Evolutionary conservation across 1,140 invertebrate species (phyloP).

Genomic region (Neodiprion fabricii): DNA sequence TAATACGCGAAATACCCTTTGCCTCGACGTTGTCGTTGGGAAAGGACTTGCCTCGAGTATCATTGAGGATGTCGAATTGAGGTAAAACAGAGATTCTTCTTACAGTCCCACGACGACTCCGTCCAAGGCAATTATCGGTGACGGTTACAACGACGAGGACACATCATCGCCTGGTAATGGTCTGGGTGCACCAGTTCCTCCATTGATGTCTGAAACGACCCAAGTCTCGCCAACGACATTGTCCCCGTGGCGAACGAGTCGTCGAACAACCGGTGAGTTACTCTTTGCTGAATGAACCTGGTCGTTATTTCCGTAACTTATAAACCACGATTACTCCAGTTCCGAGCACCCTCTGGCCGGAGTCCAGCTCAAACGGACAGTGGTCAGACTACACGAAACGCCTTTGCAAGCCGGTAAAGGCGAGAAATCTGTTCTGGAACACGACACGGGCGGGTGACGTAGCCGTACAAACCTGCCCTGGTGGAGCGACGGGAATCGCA

Average conservation of each 20-base stretch:
- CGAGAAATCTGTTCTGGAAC: conserved; percentile 87
- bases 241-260: conserved; percentile 54
- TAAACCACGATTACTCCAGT: conserved; percentile 34
- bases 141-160: background rate
- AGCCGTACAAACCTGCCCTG: conserved; percentile 86
- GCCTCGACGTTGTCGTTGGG: no score
- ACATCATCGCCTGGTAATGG: conserved; percentile 11
- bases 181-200: conserved; percentile 38
- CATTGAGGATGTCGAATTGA: no score
- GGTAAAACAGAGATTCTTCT: background rate
- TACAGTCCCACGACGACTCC: conserved; percentile 23
- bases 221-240: conserved; percentile 47
- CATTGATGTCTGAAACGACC: conserved; percentile 48
- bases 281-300: background rate
- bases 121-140: background rate
- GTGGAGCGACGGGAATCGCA: conserved; percentile 84
- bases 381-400: conserved; percentile 48
- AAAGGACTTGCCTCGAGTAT: no score
- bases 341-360: conserved; percentile 50
- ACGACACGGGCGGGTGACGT: conserved; percentile 81
- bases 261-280: conserved; percentile 51
- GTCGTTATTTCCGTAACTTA: conserved; percentile 8
- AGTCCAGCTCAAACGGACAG: conserved; percentile 48
- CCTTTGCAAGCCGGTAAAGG: conserved; percentile 72
- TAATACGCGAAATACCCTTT: no score